phyloP scores from a whole-genome alignment of 2,888 invertebrate genomes.

The Caenorhabditis sp. region DNA sequence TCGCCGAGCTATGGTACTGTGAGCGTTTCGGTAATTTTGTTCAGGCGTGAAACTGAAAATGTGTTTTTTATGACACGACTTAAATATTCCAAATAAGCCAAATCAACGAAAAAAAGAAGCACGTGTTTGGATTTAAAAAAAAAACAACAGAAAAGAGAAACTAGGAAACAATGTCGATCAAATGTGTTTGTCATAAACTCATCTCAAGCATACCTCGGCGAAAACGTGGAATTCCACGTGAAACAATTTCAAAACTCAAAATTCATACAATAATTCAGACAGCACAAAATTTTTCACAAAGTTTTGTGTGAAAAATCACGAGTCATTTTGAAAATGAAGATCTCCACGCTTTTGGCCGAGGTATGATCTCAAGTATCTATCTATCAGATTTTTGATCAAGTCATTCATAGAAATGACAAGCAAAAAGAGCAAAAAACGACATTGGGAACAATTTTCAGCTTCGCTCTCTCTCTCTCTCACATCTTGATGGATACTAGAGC shows the following conservation, averaged over 20 bases:
- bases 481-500: background rate
- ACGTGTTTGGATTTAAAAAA: background rate
- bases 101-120: background rate
- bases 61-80: background rate
- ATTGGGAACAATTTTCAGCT: too few species aligned
- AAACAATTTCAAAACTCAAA: too few species aligned
- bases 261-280: too few species aligned
- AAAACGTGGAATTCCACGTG: too few species aligned
- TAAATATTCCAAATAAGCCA: background rate
- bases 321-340: too few species aligned
- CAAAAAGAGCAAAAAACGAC: background rate
- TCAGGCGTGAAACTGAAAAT: background rate
- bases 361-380: background rate
- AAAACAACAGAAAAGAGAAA: background rate
- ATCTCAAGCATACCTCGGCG: too few species aligned
- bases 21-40: too few species aligned
- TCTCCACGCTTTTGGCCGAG: too few species aligned
- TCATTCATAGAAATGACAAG: background rate
- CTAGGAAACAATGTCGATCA: background rate
- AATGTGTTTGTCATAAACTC: background rate
- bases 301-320: too few species aligned
- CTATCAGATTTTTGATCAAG: background rate
- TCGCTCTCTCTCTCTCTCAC: background rate
- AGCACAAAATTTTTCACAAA: too few species aligned
- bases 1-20: too few species aligned